These are phyloP conservation scores for Drosophila rhopaloa DNA, from an alignment of 1,140 invertebrate species.

Conservation along the genomic window DNA sequence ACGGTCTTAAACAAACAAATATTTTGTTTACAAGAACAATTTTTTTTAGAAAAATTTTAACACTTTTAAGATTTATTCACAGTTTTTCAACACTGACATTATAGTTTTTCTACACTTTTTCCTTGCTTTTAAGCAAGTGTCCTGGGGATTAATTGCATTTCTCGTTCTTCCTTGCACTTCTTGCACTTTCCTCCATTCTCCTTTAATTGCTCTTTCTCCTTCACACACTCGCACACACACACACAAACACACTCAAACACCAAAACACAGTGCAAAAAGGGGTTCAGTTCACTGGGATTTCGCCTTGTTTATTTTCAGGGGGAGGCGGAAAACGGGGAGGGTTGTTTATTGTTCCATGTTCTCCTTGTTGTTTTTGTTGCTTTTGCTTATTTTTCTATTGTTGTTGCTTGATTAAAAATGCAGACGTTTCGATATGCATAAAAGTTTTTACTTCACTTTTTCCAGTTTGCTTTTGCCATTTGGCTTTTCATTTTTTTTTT, in stretches of 20 bases:
- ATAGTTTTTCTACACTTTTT: neutral
- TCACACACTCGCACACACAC: slow-evolving; percentile 15
- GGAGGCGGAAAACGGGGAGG: slow-evolving; percentile 38
- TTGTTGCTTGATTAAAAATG: slow-evolving; percentile 77
- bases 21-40: too few species aligned
- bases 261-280: slow-evolving; percentile 50
- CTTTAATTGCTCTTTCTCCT: slow-evolving; percentile 11
- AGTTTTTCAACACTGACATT: neutral
- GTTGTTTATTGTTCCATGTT: slow-evolving; percentile 49
- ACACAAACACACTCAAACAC: slow-evolving; percentile 11
- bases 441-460: slow-evolving; percentile 51
- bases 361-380: slow-evolving; percentile 29
- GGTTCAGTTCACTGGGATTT: slow-evolving; percentile 51
- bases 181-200: slow-evolving; percentile 23
- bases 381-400: slow-evolving; percentile 47
- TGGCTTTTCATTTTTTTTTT: slow-evolving; percentile 17
- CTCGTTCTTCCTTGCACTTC: slow-evolving; percentile 23
- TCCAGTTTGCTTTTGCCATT: slow-evolving; percentile 44
- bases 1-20: too few species aligned
- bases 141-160: slow-evolving; percentile 39
- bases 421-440: slow-evolving; percentile 69
- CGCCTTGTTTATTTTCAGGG: slow-evolving; percentile 42
- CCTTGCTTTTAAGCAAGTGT: slow-evolving; percentile 22
- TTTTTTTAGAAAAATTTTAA: neutral
- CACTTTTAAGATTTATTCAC: neutral